Conservation (phyloP, 2,113 vertebrate species). For the Thinocorus orbignyianus region DNA sequence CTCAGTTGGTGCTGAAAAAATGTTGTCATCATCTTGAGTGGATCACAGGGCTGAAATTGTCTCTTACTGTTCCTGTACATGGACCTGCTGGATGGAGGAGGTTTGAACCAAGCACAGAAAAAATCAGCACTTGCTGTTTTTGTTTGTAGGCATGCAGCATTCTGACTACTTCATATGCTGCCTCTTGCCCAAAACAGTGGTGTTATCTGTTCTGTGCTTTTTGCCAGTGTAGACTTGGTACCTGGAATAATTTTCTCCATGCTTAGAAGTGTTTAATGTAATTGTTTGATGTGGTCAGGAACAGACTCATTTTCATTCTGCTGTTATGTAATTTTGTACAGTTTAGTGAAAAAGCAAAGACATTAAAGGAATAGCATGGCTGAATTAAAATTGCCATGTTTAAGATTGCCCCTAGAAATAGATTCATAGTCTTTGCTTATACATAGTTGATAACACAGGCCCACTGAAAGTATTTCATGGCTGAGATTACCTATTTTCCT, state of each 20-base stretch:
- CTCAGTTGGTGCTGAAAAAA: not conserved
- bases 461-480: not conserved
- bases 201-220: not conserved
- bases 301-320: not conserved
- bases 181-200: not conserved
- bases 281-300: not conserved
- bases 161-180: fast-evolving
- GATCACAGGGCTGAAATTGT: not conserved
- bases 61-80: fast-evolving
- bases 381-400: not conserved
- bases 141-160: not conserved
- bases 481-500: not conserved
- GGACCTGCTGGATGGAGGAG: fast-evolving
- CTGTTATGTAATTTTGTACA: not conserved
- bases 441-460: not conserved
- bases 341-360: not conserved
- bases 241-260: not conserved
- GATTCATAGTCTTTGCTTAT: not conserved
- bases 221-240: not conserved
- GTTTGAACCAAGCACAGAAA: not conserved
- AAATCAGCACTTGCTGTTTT: not conserved
- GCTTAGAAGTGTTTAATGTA: not conserved
- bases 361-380: not conserved
- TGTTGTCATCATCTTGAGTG: not conserved
- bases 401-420: not conserved